These are phyloP conservation scores for Polyergus mexicanus DNA, from an alignment of 1,140 invertebrate species.

Conservation along the genomic window DNA sequence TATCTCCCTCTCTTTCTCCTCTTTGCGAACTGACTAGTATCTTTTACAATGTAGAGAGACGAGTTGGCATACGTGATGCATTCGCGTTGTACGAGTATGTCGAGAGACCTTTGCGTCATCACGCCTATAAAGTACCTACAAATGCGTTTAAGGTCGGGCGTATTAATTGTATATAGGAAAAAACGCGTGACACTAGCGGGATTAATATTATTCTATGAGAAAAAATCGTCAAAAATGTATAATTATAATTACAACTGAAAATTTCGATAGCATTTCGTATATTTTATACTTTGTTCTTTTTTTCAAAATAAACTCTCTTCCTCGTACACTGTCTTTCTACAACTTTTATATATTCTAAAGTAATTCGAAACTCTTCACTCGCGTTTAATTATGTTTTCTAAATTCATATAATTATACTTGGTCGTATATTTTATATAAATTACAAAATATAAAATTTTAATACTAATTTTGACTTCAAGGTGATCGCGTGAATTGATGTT, in stretches of 20 bases:
- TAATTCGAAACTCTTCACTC: background rate
- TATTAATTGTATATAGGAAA: background rate
- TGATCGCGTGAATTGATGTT: background rate
- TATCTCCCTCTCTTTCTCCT: no score
- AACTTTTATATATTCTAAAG: background rate
- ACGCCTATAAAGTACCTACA: no score
- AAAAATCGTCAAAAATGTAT: background rate
- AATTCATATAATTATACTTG: background rate
- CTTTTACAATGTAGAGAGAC: background rate
- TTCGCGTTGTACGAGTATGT: constrained; percentile 10
- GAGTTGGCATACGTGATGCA: constrained; percentile 44
- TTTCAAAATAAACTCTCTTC: background rate
- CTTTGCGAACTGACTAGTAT: background rate
- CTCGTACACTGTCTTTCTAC: background rate
- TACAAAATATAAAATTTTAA: background rate
- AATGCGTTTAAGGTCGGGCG: no score
- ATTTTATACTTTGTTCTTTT: background rate
- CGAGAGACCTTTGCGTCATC: constrained; percentile 42
- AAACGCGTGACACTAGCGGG: no score
- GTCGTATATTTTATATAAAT: background rate
- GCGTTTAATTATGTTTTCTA: background rate
- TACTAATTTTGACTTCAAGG: background rate
- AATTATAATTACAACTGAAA: background rate
- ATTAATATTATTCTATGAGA: background rate
- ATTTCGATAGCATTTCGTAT: background rate